phyloP scores from a whole-genome alignment of 2,797 vertebrate species.

The Lacerta viridis region DNA sequence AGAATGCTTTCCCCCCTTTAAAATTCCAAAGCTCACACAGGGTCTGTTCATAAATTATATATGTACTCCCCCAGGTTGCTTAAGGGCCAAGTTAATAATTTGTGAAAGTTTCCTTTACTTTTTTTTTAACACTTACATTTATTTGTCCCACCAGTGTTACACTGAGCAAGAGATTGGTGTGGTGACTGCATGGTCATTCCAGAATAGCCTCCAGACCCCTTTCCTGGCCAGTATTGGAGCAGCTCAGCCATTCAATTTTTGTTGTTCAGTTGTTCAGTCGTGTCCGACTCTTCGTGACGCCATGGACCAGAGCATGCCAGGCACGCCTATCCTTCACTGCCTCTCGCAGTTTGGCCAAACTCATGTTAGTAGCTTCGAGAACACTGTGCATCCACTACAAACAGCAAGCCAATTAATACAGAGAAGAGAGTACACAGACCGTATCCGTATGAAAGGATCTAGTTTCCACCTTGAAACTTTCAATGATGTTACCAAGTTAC shows the following conservation, averaged over 20 bases:
- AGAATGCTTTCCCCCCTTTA: neutral
- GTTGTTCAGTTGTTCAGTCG: no score
- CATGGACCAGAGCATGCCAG: no score
- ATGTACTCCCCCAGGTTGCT: neutral
- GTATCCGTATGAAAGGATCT: neutral
- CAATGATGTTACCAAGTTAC: neutral
- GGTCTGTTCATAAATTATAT: neutral
- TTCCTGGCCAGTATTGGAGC: neutral
- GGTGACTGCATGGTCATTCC: neutral
- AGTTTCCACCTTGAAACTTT: neutral
- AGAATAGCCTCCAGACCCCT: neutral
- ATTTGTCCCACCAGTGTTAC: neutral
- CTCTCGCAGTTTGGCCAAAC: no score
- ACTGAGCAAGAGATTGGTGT: neutral
- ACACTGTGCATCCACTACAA: neutral
- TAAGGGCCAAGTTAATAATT: neutral
- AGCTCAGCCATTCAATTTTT: no score
- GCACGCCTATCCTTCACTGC: no score
- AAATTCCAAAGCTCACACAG: neutral
- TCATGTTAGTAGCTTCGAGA: no score
- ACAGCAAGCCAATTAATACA: neutral
- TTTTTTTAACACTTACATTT: neutral
- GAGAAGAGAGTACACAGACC: neutral
- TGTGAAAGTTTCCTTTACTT: neutral
- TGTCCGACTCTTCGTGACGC: no score